Conservation (phyloP, 2,113 vertebrate species). For the Irena cyanogastra region DNA sequence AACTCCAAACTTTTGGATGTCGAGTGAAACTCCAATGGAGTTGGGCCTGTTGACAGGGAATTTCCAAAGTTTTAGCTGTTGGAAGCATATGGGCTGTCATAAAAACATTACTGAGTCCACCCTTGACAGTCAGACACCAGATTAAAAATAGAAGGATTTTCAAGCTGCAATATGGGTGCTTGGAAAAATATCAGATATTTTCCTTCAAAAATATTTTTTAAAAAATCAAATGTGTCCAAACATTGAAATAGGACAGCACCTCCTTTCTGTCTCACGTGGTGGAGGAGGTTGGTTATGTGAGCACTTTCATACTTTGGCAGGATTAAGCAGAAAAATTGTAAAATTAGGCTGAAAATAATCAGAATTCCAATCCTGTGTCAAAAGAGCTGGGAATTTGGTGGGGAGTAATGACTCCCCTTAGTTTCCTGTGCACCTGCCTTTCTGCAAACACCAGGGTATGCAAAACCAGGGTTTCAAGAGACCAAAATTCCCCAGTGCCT, state of each 20-base stretch:
- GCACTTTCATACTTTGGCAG: not conserved
- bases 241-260: not conserved
- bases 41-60: not conserved
- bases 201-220: not conserved
- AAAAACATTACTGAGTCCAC: not conserved
- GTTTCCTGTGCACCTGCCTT: not conserved
- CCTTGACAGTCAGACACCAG: not conserved
- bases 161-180: not conserved
- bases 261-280: rapidly evolving
- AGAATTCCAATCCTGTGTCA: not conserved
- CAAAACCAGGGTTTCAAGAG: not conserved
- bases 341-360: not conserved
- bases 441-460: not conserved
- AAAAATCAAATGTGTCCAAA: not conserved
- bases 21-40: not conserved
- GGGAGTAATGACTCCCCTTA: not conserved
- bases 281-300: not conserved
- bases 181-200: not conserved
- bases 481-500: not conserved
- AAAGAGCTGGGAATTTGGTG: not conserved
- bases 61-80: not conserved
- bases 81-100: not conserved
- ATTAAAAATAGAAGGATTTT: not conserved
- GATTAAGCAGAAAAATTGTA: not conserved
- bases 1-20: not conserved